A percentile compares a stretch with the other conserved stretches of the same genome.
These are phyloP conservation scores for Trichosurus vulpecula DNA, from an alignment of 2,797 vertebrate genomes.

Conservation along the genomic window DNA sequence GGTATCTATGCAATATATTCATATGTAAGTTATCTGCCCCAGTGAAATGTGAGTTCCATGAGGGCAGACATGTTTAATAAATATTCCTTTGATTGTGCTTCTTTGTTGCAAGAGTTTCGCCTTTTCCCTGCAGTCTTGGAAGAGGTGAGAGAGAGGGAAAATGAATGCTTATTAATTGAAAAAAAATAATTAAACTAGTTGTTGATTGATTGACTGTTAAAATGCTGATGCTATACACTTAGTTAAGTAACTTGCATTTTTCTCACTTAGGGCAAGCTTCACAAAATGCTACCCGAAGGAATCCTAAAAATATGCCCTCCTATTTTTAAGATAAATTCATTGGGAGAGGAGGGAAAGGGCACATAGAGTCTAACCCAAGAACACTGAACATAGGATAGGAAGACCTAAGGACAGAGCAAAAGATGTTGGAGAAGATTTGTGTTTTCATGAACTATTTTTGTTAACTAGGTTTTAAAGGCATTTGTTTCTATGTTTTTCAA, in stretches of 20 bases:
- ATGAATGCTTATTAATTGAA: neutral
- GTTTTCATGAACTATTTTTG: neutral
- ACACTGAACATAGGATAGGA: neutral
- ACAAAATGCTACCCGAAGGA: neutral
- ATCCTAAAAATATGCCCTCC: neutral
- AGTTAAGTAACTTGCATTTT: neutral
- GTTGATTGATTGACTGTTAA: neutral
- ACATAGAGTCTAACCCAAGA: neutral
- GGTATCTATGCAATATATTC: no score
- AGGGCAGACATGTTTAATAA: neutral
- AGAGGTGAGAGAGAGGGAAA: neutral
- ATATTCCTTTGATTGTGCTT: neutral
- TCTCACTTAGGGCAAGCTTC: neutral
- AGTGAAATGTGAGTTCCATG: neutral
- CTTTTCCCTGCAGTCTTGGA: neutral
- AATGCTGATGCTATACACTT: neutral
- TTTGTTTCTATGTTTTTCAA: neutral
- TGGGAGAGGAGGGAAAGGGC: neutral
- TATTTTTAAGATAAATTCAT: neutral
- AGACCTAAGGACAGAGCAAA: neutral
- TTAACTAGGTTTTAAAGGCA: neutral
- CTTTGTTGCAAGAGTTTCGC: neutral
- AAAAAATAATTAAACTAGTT: neutral
- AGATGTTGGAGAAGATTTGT: neutral
- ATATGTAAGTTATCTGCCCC: neutral